Conservation (phyloP, 2,888 invertebrate genomes). For the Acrocera orbiculus region DNA sequence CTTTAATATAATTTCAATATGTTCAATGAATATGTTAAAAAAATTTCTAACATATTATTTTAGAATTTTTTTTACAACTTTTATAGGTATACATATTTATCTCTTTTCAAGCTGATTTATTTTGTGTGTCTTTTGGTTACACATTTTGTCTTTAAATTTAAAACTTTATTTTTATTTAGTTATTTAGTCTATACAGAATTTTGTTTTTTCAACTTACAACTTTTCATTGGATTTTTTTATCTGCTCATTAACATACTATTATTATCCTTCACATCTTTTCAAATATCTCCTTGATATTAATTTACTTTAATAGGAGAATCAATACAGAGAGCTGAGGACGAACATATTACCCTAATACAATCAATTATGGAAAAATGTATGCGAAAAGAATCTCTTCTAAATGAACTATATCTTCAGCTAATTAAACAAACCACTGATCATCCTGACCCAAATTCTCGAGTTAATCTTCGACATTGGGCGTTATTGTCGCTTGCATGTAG, state of each 20-base stretch:
- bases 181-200: background rate
- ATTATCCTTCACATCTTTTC: too few relatives aligned
- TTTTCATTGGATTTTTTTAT: too few relatives aligned
- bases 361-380: constrained; percentile 78
- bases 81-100: too few relatives aligned
- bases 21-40: background rate
- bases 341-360: constrained; percentile 76
- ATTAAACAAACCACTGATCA: constrained; percentile 89
- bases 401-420: constrained; percentile 79
- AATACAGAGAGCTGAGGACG: constrained; percentile 60
- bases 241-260: too few relatives aligned
- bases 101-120: too few relatives aligned
- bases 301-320: constrained; percentile 35
- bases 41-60: too few relatives aligned
- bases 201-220: background rate
- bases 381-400: constrained; percentile 72
- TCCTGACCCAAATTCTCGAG: constrained; percentile 73
- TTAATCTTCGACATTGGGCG: constrained; percentile 84
- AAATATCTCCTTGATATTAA: too few relatives aligned
- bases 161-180: too few relatives aligned
- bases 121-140: too few relatives aligned
- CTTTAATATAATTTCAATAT: constrained; percentile 20
- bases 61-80: too few relatives aligned
- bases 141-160: too few relatives aligned
- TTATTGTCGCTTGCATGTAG: constrained; percentile 63